Base-by-base conservation (phyloP, 2,113 vertebrate genomes). In the Aphyosemion australe region DNA sequence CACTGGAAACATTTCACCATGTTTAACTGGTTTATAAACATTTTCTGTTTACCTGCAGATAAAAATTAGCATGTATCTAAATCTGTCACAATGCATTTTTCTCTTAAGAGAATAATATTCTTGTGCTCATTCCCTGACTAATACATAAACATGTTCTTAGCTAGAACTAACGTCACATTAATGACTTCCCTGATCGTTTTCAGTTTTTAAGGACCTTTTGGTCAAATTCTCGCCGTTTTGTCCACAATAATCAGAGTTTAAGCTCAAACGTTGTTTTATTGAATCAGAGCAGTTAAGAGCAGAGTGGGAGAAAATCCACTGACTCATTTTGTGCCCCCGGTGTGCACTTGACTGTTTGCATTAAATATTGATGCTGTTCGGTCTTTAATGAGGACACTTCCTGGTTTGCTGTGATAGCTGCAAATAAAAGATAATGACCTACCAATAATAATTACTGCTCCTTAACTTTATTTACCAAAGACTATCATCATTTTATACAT, bases 351-450 rank as follows among this genome's bases (percentile, higher is more conserved):
- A 46, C 54, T 52, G 50, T 75, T 32, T 34, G 9, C 61, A 65
- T 87, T 78, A 85, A 82, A 72, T 79, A 84, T 88, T 75, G 9
- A 84, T 83, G 31, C 20, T 14, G 26, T 34, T 52, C 65, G 45
- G 31, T 20, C 14, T 15, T 47, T 68, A 72, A 72, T 72, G 56
- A 70, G 20, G 47, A 52, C 60, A 78, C 69, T 47, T 86, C 65
- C 76, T 85, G 74, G 72, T 45, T 51, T 5, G 37, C 63, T 75
- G 70, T 54, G 19, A 52, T 42, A 59, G 37, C 62, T 21, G 60
- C 57, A 46, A 54, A 47, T 5, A 2, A 54, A 59, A 41, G n/a
- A 12, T 4, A 4, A 12, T 10, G 1, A 20, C 15, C 47, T 50
- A 47, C 31, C n/a, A n/a, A n/a, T 26, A 32, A 32, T 32, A 37